Base-by-base conservation (phyloP, 2,113 vertebrate species). In the Nicator chloris region DNA sequence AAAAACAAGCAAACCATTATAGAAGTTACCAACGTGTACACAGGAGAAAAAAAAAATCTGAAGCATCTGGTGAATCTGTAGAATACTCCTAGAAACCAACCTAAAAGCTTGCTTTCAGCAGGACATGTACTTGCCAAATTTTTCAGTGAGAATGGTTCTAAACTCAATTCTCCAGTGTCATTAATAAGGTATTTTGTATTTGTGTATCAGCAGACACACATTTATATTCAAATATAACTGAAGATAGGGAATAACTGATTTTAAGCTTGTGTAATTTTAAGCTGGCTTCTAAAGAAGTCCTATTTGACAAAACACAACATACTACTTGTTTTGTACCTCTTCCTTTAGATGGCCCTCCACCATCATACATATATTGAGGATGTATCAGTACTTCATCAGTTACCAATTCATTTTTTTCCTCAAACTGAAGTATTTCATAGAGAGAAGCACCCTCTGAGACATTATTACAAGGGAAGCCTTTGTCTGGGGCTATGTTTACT, bases 1-100 rank as follows among this genome's bases (percentile, higher is more conserved):
- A 97, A 97, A 96, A 90, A 81, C 30, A 92, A 91, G 73, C 23
- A 66, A 70, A 44, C 3, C 59, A 56, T 75, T 56, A 80, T 0
- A 49, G 26, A 71, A 54, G 9, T 84, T 66, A 69, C 4, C 4
- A 71, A 9, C 5, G 12, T 33, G 28, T 19, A 33, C 7, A 66
- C 12, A 39, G 3, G 1, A 7, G 5, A 15, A 33, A n/a, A 28
- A 40, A 59, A 16, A 23, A 30, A 23, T 35, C 26, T 60, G 21
- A 75, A 57, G 11, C 8, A 79, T 26, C 15, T 33, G 4, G 1
- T 45, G 15, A 37, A 68, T 78, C 21, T 49, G 5, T 5, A 61
- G 22, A 76, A 50, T 54, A 47, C 12, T 33, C 27, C 27, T 13
- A 40, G 15, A 69, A 76, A 80, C 4, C 7, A 89, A 26, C 11